These are phyloP conservation scores for Hydraecia micacea DNA, from an alignment of 2,888 invertebrate genomes.

Conservation along the genomic window DNA sequence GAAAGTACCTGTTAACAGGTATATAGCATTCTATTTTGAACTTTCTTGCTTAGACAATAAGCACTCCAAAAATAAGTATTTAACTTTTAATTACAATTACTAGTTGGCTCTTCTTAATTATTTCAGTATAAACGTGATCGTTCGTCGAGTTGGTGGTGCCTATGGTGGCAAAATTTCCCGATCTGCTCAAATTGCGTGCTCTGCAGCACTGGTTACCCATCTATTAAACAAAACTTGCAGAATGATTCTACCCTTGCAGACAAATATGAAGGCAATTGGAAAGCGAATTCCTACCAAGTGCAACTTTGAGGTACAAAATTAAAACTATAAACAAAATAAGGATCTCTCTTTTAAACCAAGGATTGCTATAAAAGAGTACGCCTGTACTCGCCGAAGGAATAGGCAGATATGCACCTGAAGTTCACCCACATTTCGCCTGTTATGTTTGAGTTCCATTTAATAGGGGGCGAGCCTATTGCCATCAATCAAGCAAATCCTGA, in stretches of 20 bases:
- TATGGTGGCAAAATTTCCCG: slow-evolving; percentile 94
- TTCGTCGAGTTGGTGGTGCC: slow-evolving; percentile 79
- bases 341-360: background rate
- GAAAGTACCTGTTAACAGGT: slow-evolving; percentile 91
- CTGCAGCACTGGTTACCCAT: slow-evolving; percentile 84
- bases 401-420: background rate
- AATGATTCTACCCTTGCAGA: slow-evolving; percentile 91
- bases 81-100: background rate
- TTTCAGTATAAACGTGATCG: slow-evolving; percentile 91
- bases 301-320: slow-evolving; percentile 87
- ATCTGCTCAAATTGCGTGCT: slow-evolving; percentile 84
- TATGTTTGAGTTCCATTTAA: background rate
- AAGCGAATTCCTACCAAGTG: slow-evolving; percentile 87
- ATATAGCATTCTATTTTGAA: slow-evolving; percentile 36
- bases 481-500: no score
- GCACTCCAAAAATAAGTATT: background rate
- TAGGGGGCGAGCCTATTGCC: no score
- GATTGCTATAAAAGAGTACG: no score
- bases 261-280: slow-evolving; percentile 91
- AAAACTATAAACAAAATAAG: background rate
- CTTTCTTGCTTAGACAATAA: background rate
- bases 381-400: background rate
- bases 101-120: background rate
- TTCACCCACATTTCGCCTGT: background rate
- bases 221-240: slow-evolving; percentile 91